phyloP scores from a whole-genome alignment of 2,797 vertebrate species.

The Cossypha polioptera region DNA sequence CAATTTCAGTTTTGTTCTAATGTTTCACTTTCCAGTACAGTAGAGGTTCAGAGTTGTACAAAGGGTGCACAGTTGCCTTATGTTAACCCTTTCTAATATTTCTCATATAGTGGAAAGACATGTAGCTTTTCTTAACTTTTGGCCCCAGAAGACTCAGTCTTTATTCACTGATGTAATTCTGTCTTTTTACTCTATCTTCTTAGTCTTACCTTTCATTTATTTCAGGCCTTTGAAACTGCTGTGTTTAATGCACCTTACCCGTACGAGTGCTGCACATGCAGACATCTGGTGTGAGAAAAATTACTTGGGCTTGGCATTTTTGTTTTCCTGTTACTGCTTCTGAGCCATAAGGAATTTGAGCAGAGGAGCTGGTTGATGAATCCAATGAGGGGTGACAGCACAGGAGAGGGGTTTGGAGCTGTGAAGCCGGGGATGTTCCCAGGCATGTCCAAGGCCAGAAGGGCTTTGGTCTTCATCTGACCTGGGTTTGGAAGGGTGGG shows the following conservation, averaged over 20 bases:
- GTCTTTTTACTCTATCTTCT: not conserved
- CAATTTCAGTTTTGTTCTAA: not conserved
- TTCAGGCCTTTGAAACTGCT: not conserved
- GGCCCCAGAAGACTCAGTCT: not conserved
- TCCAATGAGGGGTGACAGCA: not conserved
- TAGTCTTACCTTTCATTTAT: not conserved
- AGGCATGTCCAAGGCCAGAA: not conserved
- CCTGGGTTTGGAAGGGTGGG: not conserved
- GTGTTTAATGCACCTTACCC: not conserved
- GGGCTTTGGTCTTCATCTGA: not conserved
- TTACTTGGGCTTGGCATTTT: not conserved
- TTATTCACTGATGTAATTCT: not conserved
- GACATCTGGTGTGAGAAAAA: not conserved
- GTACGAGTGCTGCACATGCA: not conserved
- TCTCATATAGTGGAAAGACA: not conserved
- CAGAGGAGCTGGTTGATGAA: not conserved
- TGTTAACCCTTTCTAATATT: not conserved
- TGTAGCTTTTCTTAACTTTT: not conserved
- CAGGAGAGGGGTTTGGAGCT: accelerated
- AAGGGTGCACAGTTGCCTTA: not conserved
- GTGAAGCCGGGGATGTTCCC: accelerated
- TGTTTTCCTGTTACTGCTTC: not conserved
- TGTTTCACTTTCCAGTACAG: not conserved
- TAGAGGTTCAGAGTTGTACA: not conserved
- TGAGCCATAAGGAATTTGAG: not conserved